phyloP scores from a whole-genome alignment of 2,888 invertebrate genomes.

The Trichopria drosophilae region DNA sequence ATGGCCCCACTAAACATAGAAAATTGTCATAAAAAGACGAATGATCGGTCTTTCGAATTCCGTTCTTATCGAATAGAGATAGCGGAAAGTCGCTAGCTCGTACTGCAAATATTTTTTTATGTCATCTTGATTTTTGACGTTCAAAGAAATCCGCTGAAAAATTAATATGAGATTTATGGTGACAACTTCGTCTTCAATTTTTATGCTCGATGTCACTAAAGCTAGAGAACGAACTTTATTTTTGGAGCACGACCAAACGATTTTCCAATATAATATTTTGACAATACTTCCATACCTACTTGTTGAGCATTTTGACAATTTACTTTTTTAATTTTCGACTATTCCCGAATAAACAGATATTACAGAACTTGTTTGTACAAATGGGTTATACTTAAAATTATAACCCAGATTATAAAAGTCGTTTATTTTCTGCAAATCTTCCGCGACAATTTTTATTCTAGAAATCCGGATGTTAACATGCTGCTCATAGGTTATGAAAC shows the following conservation, averaged over 20 bases:
- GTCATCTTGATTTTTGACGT: constrained; percentile 38
- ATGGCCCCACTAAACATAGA: no score
- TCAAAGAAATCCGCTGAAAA: no score
- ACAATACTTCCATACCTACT: no score
- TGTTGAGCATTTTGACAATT: constrained; percentile 5
- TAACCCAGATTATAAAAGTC: background rate
- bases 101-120: constrained; percentile 42
- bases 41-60: constrained; percentile 36
- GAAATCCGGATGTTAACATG: background rate
- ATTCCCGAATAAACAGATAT: background rate
- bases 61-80: constrained; percentile 40
- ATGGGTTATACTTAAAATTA: constrained; percentile 3
- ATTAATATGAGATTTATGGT: constrained; percentile 38
- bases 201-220: constrained; percentile 31
- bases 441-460: background rate
- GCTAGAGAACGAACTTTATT: constrained; percentile 42
- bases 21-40: constrained; percentile 34
- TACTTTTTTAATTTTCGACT: background rate
- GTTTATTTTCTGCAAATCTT: background rate
- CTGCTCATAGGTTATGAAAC: background rate
- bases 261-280: no score
- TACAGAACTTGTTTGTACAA: background rate
- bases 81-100: constrained; percentile 43
- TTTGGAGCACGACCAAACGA: constrained; percentile 39
- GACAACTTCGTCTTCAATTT: constrained; percentile 39